A percentile compares a stretch with the other conserved stretches of the same genome.
Evolutionary conservation across 2,888 invertebrate genomes (phyloP).

Genomic region (Carcina quercana): DNA sequence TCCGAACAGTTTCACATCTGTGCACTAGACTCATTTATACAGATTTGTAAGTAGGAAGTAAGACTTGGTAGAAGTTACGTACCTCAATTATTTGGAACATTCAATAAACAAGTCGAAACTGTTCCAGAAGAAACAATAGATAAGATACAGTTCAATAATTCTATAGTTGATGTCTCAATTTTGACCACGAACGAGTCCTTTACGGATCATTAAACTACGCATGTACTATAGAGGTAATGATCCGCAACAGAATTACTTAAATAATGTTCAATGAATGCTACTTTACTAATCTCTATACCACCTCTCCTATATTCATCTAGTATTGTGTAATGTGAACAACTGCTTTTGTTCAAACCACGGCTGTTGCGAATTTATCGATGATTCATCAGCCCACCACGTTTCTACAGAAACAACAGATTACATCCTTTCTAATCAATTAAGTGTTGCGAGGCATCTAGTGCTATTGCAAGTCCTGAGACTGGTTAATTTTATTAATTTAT

Average conservation of each 20-base stretch:
- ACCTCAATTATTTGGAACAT: too few species aligned
- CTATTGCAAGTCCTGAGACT: too few species aligned
- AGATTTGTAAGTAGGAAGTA: too few species aligned
- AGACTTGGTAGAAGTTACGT: too few species aligned
- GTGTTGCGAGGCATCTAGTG: too few species aligned
- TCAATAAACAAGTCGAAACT: too few species aligned
- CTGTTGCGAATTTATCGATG: slow-evolving; percentile 27
- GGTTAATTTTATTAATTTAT: too few species aligned
- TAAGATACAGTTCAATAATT: too few species aligned
- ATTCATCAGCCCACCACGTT: slow-evolving; percentile 24
- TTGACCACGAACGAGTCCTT: slow-evolving; percentile 33
- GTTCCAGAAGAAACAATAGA: too few species aligned
- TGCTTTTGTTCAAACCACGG: slow-evolving; percentile 18
- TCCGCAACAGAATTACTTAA: slow-evolving; percentile 34
- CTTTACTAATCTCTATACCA: too few species aligned
- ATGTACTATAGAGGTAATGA: slow-evolving; percentile 33
- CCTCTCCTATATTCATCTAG: too few species aligned
- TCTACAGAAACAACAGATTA: slow-evolving; percentile 10
- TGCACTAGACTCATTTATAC: slow-evolving; percentile 7
- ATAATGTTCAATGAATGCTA: slow-evolving; percentile 11
- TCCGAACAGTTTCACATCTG: slow-evolving; percentile 30
- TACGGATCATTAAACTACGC: slow-evolving; percentile 37
- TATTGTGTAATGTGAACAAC: slow-evolving; percentile 5
- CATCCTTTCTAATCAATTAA: slow-evolving; percentile 4
- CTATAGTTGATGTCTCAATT: slow-evolving; percentile 47